phyloP scores from a whole-genome alignment of 2,113 vertebrate species.

The Mesoclemmys tuberculata region DNA sequence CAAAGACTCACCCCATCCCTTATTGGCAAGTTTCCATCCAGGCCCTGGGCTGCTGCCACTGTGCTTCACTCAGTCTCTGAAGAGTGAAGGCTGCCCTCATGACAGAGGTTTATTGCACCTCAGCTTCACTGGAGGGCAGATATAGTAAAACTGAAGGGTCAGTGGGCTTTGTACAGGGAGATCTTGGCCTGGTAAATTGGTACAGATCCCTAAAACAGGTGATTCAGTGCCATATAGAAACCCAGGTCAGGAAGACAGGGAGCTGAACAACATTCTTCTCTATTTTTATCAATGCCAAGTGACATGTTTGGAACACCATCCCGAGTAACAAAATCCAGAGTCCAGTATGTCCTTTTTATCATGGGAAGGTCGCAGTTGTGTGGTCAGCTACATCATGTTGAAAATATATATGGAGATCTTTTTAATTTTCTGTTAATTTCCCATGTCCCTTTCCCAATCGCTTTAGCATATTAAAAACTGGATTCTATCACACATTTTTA shows the following conservation, averaged over 20 bases:
- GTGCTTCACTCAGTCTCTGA: too few species aligned
- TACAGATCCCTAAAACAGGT: not conserved
- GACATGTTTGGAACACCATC: not conserved
- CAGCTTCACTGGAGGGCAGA: not conserved
- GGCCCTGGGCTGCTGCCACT: too few species aligned
- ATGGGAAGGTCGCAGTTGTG: rapidly evolving
- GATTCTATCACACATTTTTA: not conserved
- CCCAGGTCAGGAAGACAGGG: not conserved
- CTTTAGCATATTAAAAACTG: constrained; percentile 23
- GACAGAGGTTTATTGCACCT: not conserved
- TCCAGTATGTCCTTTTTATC: not conserved
- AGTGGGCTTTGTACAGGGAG: not conserved
- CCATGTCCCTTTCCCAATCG: not conserved
- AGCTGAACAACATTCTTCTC: rapidly evolving
- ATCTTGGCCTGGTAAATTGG: not conserved
- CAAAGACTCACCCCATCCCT: too few species aligned
- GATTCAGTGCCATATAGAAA: not conserved
- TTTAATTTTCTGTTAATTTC: not conserved
- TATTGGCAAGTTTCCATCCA: too few species aligned
- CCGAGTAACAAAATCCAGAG: not conserved
- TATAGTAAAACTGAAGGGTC: not conserved
- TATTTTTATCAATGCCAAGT: not conserved
- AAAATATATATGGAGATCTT: not conserved
- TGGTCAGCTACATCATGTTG: not conserved
- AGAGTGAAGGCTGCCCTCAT: too few species aligned